Percentiles rank a stretch among this genome's conserved stretches.
phyloP scores from a whole-genome alignment of 2,113 vertebrate species.

The Meleagris gallopavo region DNA sequence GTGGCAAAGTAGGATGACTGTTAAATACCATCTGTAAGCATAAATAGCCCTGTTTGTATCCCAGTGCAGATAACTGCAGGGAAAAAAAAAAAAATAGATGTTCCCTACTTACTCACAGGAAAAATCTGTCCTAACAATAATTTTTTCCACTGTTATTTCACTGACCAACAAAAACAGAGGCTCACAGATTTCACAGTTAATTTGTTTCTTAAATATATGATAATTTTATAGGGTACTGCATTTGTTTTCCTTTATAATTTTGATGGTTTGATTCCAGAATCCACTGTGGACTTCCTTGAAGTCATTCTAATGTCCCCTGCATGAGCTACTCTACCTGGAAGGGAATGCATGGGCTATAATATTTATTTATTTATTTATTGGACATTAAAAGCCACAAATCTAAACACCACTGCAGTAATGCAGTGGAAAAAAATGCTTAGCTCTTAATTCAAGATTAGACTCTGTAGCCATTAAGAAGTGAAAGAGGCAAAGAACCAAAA shows the following conservation, averaged over 20 bases:
- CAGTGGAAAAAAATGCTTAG: constrained; percentile 27
- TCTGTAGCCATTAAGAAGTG: constrained; percentile 34
- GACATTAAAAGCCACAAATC: constrained; percentile 62
- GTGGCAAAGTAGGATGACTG: not conserved
- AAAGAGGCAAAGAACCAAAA: constrained; percentile 28
- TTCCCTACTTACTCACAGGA: not conserved
- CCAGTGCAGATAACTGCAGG: not conserved
- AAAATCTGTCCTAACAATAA: not conserved
- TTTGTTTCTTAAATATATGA: constrained; percentile 7
- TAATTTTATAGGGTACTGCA: not conserved
- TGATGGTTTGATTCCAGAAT: not conserved
- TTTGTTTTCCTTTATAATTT: constrained; percentile 18
- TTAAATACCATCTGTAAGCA: not conserved
- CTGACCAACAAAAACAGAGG: not conserved
- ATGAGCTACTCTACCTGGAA: constrained; percentile 14
- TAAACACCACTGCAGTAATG: constrained; percentile 34
- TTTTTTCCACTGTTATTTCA: not conserved
- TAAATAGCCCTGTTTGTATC: not conserved
- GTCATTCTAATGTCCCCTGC: not conserved
- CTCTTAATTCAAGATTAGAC: constrained; percentile 35
- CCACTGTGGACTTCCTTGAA: constrained; percentile 3
- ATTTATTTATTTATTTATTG: not conserved
- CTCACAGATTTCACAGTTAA: not conserved
- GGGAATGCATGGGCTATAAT: constrained; percentile 26
- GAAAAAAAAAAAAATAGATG: not conserved